Base-by-base conservation (phyloP, 2,888 invertebrate genomes). In the Herminia tarsipennalis region DNA sequence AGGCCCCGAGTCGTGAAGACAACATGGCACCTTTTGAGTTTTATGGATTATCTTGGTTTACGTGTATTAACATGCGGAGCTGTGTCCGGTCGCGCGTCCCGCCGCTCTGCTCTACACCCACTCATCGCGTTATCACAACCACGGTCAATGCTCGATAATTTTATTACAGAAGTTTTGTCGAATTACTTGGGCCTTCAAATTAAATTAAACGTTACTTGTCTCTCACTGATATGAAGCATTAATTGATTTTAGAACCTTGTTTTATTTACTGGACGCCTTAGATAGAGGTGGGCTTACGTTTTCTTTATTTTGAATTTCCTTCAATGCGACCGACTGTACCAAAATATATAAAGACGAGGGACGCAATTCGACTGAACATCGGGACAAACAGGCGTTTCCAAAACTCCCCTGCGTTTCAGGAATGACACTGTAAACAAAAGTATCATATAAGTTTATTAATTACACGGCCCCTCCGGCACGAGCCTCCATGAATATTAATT, bases 391-490 rank as follows among this genome's bases (percentile, higher is more conserved):
- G 69, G 70, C 57, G 64, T 70, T 64, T 52, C 50, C 59, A 67
- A 71, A 69, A 66, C 73, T 70, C 76, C 81, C 81, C 73, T 69
- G 69, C 80, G 76, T 80, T 84, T 83, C 84, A 83, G 78, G 66
- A 86, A 82, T 88, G 88, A 90, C 88, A 90, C 86, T 87, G 87
- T 88, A 89, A 88, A 90, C 90, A 91, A 90, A 91, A 91, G 90
- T 89, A 90, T 89, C 90, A 90, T 90, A 91, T 90, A 91, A 91
- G 90, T 90, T 91, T 90, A 91, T 91, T 91, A 91, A 91, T 91
- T 90, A 91, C 89, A 88, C 82, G 83, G 81, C 84, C 89, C 88
- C 89, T 89, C 82, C 78, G 84, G 86, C 81, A 82, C 81, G 78
- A 85, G 88, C 81, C 86, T 85, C 85, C 89, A 90, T 91, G 90